Percentiles rank a stretch among this genome's conserved stretches.
These are phyloP conservation scores for Probosciger aterrimus DNA, from an alignment of 2,113 vertebrate species.

Conservation along the genomic window DNA sequence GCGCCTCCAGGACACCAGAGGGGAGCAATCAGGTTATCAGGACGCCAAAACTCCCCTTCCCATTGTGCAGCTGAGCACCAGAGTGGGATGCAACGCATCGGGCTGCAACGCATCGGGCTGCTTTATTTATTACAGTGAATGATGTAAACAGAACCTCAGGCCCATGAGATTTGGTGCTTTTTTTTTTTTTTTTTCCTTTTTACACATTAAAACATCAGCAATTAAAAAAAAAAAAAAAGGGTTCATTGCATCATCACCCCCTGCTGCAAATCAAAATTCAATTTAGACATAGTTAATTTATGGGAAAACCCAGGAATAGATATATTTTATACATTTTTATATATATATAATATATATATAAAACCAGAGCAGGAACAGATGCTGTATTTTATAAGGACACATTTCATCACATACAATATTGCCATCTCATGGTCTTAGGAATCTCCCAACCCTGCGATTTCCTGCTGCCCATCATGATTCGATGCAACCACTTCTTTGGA, in stretches of 20 bases:
- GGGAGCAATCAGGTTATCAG: not conserved
- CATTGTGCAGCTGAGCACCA: rapidly evolving
- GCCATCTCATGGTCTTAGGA: not conserved
- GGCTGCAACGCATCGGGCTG: not conserved
- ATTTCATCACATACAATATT: slow-evolving; percentile 27
- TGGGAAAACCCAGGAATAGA: slow-evolving; percentile 59
- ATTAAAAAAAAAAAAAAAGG: slow-evolving; percentile 44
- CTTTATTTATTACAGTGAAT: slow-evolving; percentile 6
- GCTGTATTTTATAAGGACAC: slow-evolving; percentile 57
- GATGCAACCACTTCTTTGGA: not conserved
- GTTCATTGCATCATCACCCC: slow-evolving; percentile 71
- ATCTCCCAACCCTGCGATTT: not conserved
- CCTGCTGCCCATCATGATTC: not conserved
- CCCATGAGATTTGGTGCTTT: not conserved
- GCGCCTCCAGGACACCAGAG: not conserved
- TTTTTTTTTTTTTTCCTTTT: not conserved
- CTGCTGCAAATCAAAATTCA: slow-evolving; percentile 62
- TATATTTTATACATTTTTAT: not conserved
- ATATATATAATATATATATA: slow-evolving; percentile 15
- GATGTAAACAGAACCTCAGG: slow-evolving; percentile 25
- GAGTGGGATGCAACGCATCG: not conserved
- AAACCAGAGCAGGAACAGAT: slow-evolving; percentile 64
- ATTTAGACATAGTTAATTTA: slow-evolving; percentile 76
- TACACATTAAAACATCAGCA: slow-evolving; percentile 36
- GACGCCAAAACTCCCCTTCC: not conserved